phyloP scores from a whole-genome alignment of 2,888 invertebrate species.

The Pseudococcus longispinus region DNA sequence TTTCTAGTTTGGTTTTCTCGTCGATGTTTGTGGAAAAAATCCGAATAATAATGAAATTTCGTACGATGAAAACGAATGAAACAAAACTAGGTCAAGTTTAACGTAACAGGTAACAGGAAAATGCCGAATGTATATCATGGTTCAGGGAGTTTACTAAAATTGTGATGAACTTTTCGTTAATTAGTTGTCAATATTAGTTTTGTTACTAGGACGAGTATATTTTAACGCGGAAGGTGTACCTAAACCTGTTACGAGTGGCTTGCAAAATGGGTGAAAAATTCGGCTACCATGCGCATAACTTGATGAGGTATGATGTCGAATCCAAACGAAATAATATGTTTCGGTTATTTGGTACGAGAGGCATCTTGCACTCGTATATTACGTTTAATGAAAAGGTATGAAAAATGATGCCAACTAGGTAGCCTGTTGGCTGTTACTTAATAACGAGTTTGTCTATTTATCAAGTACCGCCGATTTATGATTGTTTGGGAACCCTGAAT shows the following conservation, averaged over 20 bases:
- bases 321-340: neutral
- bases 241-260: constrained; percentile 10
- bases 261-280: constrained; percentile 19
- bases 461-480: no score
- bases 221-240: constrained; percentile 27
- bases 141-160: neutral
- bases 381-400: neutral
- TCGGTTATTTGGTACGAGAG: neutral
- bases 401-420: neutral
- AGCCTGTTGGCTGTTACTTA: neutral
- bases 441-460: no score
- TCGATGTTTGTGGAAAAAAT: neutral
- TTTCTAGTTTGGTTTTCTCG: neutral
- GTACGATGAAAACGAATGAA: neutral
- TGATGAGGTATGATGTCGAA: neutral
- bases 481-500: no score
- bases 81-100: constrained; percentile 11
- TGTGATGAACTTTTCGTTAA: neutral
- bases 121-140: neutral
- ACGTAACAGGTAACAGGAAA: neutral
- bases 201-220: neutral
- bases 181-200: constrained; percentile 2
- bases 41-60: neutral
- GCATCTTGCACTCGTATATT: neutral
- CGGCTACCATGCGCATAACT: neutral